Evolutionary conservation across 2,113 vertebrate species (phyloP).

Genomic region (Semnornis frantzii): DNA sequence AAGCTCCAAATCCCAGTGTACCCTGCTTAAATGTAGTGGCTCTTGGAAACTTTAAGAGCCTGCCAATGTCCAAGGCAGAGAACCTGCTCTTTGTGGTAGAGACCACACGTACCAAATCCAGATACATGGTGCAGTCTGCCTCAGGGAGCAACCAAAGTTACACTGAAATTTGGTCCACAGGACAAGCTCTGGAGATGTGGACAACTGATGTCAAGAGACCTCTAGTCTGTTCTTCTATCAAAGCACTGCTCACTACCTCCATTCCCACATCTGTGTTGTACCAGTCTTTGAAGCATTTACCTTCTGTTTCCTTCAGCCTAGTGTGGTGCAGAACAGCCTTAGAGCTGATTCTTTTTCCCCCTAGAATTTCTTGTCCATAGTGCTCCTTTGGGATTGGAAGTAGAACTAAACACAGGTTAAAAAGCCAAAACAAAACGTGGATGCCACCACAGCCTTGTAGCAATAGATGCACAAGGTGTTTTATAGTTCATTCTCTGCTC

Average conservation of each 20-base stretch:
- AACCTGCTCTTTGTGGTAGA: background rate
- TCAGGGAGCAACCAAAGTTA: background rate
- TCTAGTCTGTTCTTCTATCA: background rate
- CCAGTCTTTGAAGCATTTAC: background rate
- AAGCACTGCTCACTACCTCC: background rate
- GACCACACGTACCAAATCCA: background rate
- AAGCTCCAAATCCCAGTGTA: too few species aligned
- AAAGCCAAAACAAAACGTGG: background rate
- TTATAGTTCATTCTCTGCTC: background rate
- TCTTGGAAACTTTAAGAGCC: background rate
- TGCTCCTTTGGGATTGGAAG: background rate
- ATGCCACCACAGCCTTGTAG: background rate
- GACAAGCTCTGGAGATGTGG: background rate
- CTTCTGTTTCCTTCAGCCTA: background rate
- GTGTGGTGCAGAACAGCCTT: background rate
- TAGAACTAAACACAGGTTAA: background rate
- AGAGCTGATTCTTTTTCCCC: background rate
- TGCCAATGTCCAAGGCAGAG: background rate
- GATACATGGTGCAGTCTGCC: background rate
- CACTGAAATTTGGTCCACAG: background rate
- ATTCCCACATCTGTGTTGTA: background rate
- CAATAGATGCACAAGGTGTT: fast-evolving
- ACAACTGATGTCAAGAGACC: too few species aligned
- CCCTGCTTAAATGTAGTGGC: background rate
- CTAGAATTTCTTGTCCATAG: background rate